Evolutionary conservation across 92 coral and sea anemone genomes (phyloP).

Genomic region (Diadumene lineata): DNA sequence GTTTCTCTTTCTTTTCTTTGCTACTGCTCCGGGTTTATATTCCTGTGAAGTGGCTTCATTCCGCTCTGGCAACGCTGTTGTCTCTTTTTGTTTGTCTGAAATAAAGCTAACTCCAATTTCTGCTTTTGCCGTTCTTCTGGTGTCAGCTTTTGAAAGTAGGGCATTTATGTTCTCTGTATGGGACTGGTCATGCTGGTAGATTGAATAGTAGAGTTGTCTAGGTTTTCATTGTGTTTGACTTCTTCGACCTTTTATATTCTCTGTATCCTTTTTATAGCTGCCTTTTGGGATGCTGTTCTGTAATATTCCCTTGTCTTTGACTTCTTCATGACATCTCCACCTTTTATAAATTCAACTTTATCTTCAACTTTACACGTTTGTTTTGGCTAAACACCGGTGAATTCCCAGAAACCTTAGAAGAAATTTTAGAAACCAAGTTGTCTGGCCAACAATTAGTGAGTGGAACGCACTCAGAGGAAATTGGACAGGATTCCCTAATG

Average conservation of each 20-base stretch:
- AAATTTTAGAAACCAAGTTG: too few species aligned
- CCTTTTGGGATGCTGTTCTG: not conserved
- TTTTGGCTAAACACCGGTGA: too few species aligned
- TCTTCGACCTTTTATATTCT: not conserved
- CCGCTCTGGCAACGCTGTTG: not conserved
- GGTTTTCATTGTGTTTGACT: not conserved
- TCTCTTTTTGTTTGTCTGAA: not conserved
- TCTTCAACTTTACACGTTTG: too few species aligned
- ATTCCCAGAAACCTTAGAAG: too few species aligned
- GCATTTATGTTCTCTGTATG: not conserved
- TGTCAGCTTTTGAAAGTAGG: not conserved
- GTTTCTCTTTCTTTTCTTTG: not conserved
- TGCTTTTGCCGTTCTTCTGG: not conserved
- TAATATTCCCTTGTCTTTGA: not conserved
- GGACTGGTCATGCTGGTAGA: not conserved
- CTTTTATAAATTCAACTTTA: not conserved
- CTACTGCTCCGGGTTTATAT: not conserved
- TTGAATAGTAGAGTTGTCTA: not conserved
- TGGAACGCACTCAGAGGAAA: too few species aligned
- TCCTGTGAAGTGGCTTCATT: not conserved
- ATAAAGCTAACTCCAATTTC: not conserved
- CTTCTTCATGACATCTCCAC: not conserved
- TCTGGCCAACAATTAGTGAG: too few species aligned
- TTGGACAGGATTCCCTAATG: too few species aligned
- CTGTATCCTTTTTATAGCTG: not conserved